Evolutionary conservation across 2,113 vertebrate genomes (phyloP).

Genomic region (Bos indicus): DNA sequence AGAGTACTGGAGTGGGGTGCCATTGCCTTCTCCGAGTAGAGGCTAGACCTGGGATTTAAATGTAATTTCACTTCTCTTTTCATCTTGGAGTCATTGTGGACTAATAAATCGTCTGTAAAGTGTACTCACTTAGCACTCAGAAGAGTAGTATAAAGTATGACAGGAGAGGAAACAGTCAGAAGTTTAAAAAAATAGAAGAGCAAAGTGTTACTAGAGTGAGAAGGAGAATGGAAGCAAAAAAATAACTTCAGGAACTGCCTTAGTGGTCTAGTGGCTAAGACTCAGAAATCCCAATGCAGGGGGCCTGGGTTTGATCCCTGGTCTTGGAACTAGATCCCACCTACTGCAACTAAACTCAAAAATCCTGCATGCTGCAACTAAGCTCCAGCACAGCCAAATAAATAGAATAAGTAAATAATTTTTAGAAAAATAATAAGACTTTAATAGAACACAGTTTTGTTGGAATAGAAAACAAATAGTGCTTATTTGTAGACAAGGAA

Average conservation of each 20-base stretch:
- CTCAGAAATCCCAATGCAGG: neutral
- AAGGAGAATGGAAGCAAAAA: neutral
- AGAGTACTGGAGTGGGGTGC: no score
- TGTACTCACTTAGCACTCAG: neutral
- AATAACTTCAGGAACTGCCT: neutral
- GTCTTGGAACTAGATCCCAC: neutral
- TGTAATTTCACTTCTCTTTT: neutral
- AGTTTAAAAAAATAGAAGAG: neutral
- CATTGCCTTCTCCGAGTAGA: no score
- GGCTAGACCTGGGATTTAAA: neutral
- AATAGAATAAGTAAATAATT: neutral
- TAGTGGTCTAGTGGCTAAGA: neutral
- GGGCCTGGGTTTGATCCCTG: neutral
- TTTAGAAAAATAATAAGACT: neutral
- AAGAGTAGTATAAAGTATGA: neutral
- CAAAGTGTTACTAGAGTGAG: neutral
- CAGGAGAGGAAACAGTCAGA: neutral
- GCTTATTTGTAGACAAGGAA: neutral
- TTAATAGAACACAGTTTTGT: neutral
- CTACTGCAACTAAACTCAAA: neutral
- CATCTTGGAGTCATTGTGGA: neutral
- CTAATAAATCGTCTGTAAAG: neutral
- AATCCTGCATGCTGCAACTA: neutral
- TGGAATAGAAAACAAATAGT: neutral
- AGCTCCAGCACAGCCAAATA: neutral